Evolutionary conservation across 2,113 vertebrate species (phyloP).

Genomic region (Sebastes schlegelii): DNA sequence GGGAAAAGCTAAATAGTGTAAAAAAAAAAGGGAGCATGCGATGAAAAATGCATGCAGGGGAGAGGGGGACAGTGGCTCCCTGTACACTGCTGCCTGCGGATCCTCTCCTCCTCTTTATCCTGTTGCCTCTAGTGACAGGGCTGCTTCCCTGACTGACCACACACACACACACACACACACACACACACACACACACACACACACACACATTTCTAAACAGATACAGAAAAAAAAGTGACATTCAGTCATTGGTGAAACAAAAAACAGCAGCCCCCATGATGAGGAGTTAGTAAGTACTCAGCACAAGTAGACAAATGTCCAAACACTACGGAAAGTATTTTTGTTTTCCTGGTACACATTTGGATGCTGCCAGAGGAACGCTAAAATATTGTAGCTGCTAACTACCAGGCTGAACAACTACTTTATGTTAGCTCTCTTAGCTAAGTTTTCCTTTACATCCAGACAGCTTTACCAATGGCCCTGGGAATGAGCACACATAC

Average conservation of each 20-base stretch:
- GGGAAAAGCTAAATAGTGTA: conserved; percentile 69
- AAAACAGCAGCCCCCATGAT: background rate
- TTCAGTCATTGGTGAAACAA: background rate
- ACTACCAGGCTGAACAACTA: background rate
- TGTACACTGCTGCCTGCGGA: conserved; percentile 49
- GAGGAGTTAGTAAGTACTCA: background rate
- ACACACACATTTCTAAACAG: background rate
- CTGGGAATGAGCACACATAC: too few species aligned
- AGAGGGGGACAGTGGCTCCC: conserved; percentile 50
- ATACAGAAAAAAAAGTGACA: background rate
- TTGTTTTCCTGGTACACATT: background rate
- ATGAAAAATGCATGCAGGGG: conserved; percentile 77
- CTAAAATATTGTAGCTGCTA: background rate
- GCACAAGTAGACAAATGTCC: background rate
- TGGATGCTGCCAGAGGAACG: background rate
- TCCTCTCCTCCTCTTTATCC: conserved; percentile 51
- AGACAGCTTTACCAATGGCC: too few species aligned
- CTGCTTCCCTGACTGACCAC: background rate
- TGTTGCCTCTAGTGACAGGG: conserved; percentile 35
- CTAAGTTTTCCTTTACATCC: background rate
- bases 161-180: background rate
- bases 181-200: background rate
- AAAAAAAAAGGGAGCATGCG: conserved; percentile 58
- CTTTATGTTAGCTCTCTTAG: background rate
- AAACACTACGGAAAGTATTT: background rate